Base-by-base conservation (phyloP, 2,888 invertebrate species). In the Nebria brevicollis region DNA sequence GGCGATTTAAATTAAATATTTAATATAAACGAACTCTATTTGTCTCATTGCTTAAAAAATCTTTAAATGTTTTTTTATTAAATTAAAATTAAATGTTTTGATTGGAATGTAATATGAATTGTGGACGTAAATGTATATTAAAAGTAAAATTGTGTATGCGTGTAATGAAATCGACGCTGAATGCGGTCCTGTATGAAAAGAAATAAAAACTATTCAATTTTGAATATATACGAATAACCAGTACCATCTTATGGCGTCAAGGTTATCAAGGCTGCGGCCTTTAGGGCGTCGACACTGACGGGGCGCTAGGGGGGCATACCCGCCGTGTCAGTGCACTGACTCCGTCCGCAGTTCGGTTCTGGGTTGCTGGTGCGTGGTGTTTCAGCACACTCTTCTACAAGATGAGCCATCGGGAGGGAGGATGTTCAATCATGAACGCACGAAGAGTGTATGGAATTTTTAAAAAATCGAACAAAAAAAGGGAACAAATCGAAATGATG, bases 231-330 rank as follows among this genome's bases (percentile, higher is more conserved):
- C 68, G 68, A 26, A 70, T 70, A 70, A 70, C 70, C 4, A 70
- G 70, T 70, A 70, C 20, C 20, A 70, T 70, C 70, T 70, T 70
- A 34, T 70, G 20, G 70, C 70, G 25, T 70, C 70, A 70, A 66
- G 66, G 66, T 66, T 66, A 66, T 66, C 66, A 66, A 66, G 66
- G 25, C 66, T 54, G 54, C 54, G 54, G 54, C 54, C 54, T 54
- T 54, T 54, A 54, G 54, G 54, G 54, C 54, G 54, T 54, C 54
- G 54, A 54, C 54, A 54, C 54, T 8, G 54, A 54, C 54, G 54
- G 54, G 54, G 54, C 54, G 54, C 54, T 13, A 54, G 54, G 54
- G 54, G 54, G 54, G 54, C 54, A 54, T 54, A 54, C 54, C 54
- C 54, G 54, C 54, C 54, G 54, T 54, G 54, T 8, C 54, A 54